Base-by-base conservation (phyloP, 2,888 invertebrate genomes). In the Epirrita christyi region DNA sequence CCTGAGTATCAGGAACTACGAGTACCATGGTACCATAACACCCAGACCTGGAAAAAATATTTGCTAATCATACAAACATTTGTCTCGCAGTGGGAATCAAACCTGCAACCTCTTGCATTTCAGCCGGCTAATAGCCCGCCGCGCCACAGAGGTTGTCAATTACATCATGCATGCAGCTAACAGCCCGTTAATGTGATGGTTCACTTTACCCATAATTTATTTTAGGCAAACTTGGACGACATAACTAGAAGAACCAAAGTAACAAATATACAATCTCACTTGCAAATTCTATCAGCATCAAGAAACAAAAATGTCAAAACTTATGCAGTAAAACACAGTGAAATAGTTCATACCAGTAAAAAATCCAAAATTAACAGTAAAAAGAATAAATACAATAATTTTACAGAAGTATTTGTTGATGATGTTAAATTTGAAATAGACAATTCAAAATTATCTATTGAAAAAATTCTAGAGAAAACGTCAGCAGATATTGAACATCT, bases 341-440 rank as follows among this genome's bases (percentile, higher is more conserved):
- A 37, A 29, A 32, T 34, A 40, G 9, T 2, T 7, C 6, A 40
- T 11, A 21, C 2, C 21, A 21, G 21, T 4, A 32, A 38, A 44
- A 49, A 27, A 27, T 32, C 32, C 32, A 32, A 32, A 32, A 5
- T 32, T 1, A 1, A 46, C 14, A 34, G 8, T 28, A 38, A 52
- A 6, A 53, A 47, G 0, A 53, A 29, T 29, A 28, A 45, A 38
- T 29, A 40, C n/a, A 59, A 49, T 3, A 44, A 1, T 7, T 52
- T 55, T 13, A 55, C 51, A 7, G 28, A 59, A 28, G 48, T 59
- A 13, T 59, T 52, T 41, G 34, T 59, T 15, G 51, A 54, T 51
- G 55, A 54, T 28, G 1, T 55, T 0, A 51, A 41, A 46, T 43
- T 51, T n/a, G 43, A 47, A 14, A 53, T 38, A 37, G 32, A 55